These are phyloP conservation scores for Hypsibius dujardini DNA, from an alignment of 1,140 invertebrate species.

Conservation along the genomic window DNA sequence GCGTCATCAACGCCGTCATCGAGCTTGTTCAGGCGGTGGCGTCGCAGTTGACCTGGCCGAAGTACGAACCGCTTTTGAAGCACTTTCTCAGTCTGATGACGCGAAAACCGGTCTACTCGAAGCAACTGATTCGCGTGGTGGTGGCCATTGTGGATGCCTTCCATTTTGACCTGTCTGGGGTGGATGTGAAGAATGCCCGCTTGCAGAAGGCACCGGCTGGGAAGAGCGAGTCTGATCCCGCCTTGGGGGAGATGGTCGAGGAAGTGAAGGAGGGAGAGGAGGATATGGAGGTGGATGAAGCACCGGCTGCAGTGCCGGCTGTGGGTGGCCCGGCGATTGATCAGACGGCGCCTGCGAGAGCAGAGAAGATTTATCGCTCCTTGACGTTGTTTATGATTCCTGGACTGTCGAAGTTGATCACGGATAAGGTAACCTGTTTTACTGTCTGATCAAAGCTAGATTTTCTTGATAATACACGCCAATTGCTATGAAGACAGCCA, in stretches of 20 bases:
- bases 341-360: background rate
- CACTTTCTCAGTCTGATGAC: conserved; percentile 57
- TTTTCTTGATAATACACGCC: background rate
- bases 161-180: conserved; percentile 63
- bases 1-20: conserved; percentile 56
- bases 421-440: background rate
- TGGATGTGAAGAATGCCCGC: conserved; percentile 23
- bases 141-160: conserved; percentile 70
- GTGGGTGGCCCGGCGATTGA: background rate
- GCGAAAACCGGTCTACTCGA: conserved; percentile 51
- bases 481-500: too few species aligned
- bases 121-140: conserved; percentile 45
- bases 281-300: conserved; percentile 28
- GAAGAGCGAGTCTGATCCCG: conserved; percentile 15
- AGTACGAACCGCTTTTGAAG: conserved; percentile 60
- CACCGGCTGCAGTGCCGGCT: background rate
- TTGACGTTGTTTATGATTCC: background rate
- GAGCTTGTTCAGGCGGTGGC: conserved; percentile 51
- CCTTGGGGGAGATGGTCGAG: conserved; percentile 17
- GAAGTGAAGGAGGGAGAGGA: conserved; percentile 24
- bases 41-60: conserved; percentile 59
- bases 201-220: conserved; percentile 24
- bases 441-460: background rate
- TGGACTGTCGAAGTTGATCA: conserved; percentile 5
- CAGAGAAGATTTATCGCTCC: conserved; percentile 1